A percentile compares a stretch with the other conserved stretches of the same genome.
phyloP scores from a whole-genome alignment of 2,888 invertebrate genomes.

The Rhimphoctona megacephalus region DNA sequence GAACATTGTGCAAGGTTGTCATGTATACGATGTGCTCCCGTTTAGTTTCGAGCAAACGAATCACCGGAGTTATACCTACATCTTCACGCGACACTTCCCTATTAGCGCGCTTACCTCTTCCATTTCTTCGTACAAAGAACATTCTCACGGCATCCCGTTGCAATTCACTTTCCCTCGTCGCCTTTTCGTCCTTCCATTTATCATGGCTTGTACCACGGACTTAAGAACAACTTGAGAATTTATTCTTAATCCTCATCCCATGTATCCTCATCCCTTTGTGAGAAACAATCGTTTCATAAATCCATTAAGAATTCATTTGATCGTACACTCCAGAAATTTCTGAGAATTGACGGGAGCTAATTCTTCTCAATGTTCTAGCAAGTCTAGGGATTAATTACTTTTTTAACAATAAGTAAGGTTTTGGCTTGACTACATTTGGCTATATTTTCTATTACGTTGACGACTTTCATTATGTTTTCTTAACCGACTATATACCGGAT shows the following conservation, averaged over 20 bases:
- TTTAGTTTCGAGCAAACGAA: constrained; percentile 44
- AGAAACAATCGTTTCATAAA: neutral
- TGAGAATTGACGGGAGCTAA: neutral
- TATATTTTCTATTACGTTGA: neutral
- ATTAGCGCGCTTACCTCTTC: constrained; percentile 34
- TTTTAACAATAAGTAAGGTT: neutral
- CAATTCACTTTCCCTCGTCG: constrained; percentile 5
- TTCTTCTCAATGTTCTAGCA: neutral
- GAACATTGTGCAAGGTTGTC: neutral
- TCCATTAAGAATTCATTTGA: neutral
- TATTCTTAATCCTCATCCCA: neutral
- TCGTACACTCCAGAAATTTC: neutral
- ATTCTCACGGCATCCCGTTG: neutral
- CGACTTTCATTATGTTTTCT: too few relatives aligned
- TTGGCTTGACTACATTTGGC: neutral
- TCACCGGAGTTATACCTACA: constrained; percentile 8
- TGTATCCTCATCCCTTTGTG: neutral
- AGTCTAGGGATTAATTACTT: neutral
- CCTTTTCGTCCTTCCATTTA: neutral
- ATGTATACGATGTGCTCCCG: constrained; percentile 11
- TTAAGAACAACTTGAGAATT: neutral
- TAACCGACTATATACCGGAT: too few relatives aligned
- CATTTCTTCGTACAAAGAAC: constrained; percentile 9
- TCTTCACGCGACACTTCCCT: constrained; percentile 24
- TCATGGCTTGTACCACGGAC: neutral